Evolutionary conservation across 2,888 invertebrate species (phyloP), one percentile per base, ranked within the genome.

Genomic region (Pseudococcus jackbeardsleyi): DNA sequence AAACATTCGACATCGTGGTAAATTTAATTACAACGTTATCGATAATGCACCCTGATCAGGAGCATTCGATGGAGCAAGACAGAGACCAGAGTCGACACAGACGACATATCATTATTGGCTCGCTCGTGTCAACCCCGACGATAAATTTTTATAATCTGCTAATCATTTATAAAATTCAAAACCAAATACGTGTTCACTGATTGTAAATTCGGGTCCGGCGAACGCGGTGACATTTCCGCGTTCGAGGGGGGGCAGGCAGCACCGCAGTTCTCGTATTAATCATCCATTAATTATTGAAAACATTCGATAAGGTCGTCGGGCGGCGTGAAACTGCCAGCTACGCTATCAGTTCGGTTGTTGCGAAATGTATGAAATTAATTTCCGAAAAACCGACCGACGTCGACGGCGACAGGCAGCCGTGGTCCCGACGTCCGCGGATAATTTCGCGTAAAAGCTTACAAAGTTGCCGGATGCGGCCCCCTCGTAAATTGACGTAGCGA

Each of bases 231-330:
- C 64, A 64, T 64, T 64, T 64, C 64, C 64, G 22, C 22, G 22
- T 59, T 22, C 15, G 26, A 33, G 26, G 26, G 26, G 26, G 26
- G 6, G 9, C 22, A 1, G 19, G 64, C 22, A 8, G 8, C 64
- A 15, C 64, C 64, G 1, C 64, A 59, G 59, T 64, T 64, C 64
- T 22, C 54, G 64, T 64, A 64, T 77, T 77, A 77, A 77, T 77
- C 77, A 77, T 39, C 77, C 77, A 77, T 77, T 77, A 77, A 77
- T 77, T 77, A 77, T 39, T 77, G 77, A 12, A 77, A 77, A 39
- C 77, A 33, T 33, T 39, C 77, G 77, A 33, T 77, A 77, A 77
- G 39, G 77, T 77, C 77, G 39, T 77, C 39, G 7, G 15, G 15
- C 17, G 54, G 15, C 33, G 39, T 77, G 17, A 77, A 39, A 39